A percentile compares a stretch with the other conserved stretches of the same genome.
These are phyloP conservation scores for Halichondria panicea DNA, from an alignment of 37 sponge, comb jelly and placozoan genomes.

Conservation along the genomic window DNA sequence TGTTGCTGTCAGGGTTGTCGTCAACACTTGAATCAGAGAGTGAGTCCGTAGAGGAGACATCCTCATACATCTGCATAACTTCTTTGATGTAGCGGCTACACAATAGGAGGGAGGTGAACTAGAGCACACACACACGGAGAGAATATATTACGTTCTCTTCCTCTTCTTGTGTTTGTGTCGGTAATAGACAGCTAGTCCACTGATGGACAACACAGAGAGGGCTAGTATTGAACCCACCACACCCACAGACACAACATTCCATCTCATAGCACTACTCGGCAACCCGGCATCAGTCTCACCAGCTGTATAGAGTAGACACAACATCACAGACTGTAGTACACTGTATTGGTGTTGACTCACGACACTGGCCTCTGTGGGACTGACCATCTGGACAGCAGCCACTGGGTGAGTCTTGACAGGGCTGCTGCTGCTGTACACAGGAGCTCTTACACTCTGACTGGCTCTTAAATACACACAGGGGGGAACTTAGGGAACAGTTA, in stretches of 20 bases:
- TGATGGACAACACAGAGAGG: neutral
- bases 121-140: neutral
- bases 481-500: too few relatives aligned
- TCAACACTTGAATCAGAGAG: neutral
- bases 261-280: neutral
- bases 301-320: too few relatives aligned
- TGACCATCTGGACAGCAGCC: too few relatives aligned
- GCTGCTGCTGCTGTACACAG: too few relatives aligned
- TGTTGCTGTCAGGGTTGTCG: conserved; percentile 25
- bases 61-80: conserved; percentile 18
- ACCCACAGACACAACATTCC: neutral
- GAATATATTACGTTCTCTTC: conserved; percentile 12
- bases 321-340: too few relatives aligned
- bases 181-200: neutral
- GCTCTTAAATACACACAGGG: too few relatives aligned
- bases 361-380: too few relatives aligned
- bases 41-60: neutral
- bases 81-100: neutral
- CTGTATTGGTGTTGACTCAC: too few relatives aligned
- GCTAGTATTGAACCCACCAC: neutral
- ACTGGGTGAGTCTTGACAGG: too few relatives aligned
- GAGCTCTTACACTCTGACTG: too few relatives aligned
- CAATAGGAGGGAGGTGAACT: neutral
- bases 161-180: conserved; percentile 18
- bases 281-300: too few relatives aligned